phyloP scores from a whole-genome alignment of 2,797 vertebrate species.

The Picus viridis region DNA sequence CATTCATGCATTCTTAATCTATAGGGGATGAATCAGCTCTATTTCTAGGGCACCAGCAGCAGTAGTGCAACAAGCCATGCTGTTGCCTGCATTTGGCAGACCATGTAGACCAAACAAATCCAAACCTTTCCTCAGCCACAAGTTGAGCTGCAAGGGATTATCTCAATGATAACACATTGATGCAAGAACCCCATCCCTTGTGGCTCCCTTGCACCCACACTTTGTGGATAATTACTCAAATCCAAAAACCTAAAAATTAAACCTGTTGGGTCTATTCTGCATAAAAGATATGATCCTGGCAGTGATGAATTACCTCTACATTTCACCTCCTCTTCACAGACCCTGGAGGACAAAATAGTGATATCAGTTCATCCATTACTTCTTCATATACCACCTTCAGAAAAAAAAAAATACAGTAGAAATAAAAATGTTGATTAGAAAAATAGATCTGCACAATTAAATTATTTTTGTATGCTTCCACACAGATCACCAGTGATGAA shows the following conservation, averaged over 20 bases:
- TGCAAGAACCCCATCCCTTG: neutral
- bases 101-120: neutral
- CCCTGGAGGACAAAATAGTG: neutral
- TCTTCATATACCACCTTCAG: neutral
- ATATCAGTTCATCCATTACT: neutral
- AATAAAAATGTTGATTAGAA: neutral
- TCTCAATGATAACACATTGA: neutral
- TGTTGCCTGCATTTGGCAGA: neutral
- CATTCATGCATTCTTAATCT: neutral
- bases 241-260: neutral
- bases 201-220: accelerated
- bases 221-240: neutral
- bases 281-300: neutral
- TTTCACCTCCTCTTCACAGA: neutral
- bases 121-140: neutral
- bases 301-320: neutral
- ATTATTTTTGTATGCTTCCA: neutral
- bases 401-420: neutral
- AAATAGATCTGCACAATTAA: neutral
- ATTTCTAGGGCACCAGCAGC: neutral
- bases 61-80: accelerated
- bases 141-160: neutral
- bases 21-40: neutral
- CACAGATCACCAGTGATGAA: neutral
- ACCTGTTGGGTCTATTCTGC: neutral